Evolutionary conservation across 2,113 vertebrate species (phyloP), one percentile per base, ranked within the genome.

Genomic region (Caretta caretta): DNA sequence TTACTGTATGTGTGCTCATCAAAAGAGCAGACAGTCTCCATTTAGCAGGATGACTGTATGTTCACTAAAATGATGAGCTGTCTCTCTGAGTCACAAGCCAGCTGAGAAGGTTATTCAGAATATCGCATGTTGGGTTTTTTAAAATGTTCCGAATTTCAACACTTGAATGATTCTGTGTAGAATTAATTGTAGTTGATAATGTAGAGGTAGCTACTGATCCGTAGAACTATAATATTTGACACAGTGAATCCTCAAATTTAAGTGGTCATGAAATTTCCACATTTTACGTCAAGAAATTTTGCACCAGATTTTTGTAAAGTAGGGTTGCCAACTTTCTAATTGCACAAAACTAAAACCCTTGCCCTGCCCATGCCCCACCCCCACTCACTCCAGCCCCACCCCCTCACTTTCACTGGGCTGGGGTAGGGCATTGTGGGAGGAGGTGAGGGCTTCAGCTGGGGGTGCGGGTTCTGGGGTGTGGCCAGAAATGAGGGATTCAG

Each of bases 31-130:
- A 80, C 4, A 79, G 46, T 19, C 27, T 86, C 16, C 10, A 35
- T 85, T 84, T 51, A 56, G 22, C 80, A 85, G 3, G 6, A 86
- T 29, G 35, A 51, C 59, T 46, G 22, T n/a, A 90, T 89, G 16
- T 49, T 88, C 78, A 88, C 86, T 94, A 93, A 83, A 7, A 19
- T 38, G 25, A 6, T 51, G 50, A 46, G 16, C 53, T 87, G 65
- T 31, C 65, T 84, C 49, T 86, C 46, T 84, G 46, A 87, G 56
- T 38, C 57, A 51, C n/a, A 94, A 85, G 88, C 51, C 72, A 90
- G 9, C 42, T 53, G 27, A 57, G 22, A 89, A 83, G 49, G 81
- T 84, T 16, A 50, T 84, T 75, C 53, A 46, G 31, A 80, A 14
- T 92, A 84, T 22, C 89, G 42, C 80, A 87, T 54, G 42, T 24